Base-by-base conservation (phyloP, 2,888 invertebrate species). In the Zelleria hepariella region DNA sequence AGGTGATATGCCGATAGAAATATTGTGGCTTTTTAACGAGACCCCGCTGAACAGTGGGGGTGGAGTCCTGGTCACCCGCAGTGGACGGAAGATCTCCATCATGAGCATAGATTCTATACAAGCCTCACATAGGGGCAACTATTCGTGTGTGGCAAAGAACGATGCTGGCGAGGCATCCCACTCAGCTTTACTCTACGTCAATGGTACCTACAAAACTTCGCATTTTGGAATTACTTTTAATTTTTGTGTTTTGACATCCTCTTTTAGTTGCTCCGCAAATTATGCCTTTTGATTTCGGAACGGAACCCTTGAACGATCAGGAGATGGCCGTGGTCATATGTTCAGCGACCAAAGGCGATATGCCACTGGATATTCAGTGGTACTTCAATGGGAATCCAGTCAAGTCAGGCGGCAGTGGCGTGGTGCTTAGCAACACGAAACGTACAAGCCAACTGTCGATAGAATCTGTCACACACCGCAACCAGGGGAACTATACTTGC, bases 311-410 rank as follows among this genome's bases (percentile, higher is more conserved):
- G 62, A 92, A 93, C 71, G 92, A 93, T 65, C 91, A 93, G 66
- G 93, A 94, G 69, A 90, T 91, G 81, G 91, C 92, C 32, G 92
- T 93, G 23, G 91, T 92, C 18, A 91, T 91, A 58, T 95, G 95
- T 76, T 91, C 92, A 49, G 93, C 93, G 24, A 91, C 90, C 66
- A 93, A 94, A 77, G 95, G 96, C 32, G 96, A 96, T 77, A 79
- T 93, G 63, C 96, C 96, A 8, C 86, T 96, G 61, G 91, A 91
- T 65, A 93, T 96, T 61, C 89, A 90, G 57, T 96, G 95, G 95
- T 91, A 86, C 64, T 90, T 92, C 68, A 89, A 91, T 65, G 84
- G 79, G 59, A 74, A 75, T 62, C 65, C 72, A 21, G 69, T 90
- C 25, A 75, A 69, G 65, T 88, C 84, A 67, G 90, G 88, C 64